These are phyloP conservation scores for Malurus splendens DNA, from an alignment of 2,797 vertebrate species.

Conservation along the genomic window DNA sequence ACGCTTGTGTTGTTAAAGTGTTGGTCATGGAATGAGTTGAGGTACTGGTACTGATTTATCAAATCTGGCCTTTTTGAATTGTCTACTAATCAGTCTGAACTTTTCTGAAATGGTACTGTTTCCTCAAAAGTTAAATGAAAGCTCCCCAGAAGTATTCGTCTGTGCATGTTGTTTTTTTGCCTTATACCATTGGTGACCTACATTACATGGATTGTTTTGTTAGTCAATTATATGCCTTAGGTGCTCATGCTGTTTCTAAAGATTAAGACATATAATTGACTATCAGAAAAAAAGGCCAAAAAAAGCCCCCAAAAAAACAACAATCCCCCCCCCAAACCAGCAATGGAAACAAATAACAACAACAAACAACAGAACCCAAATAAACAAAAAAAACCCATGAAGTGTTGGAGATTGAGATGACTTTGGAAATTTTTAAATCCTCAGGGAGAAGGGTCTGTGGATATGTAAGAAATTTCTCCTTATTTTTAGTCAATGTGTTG, in stretches of 20 bases:
- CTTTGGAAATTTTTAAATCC: neutral
- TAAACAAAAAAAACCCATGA: neutral
- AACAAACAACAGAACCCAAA: too few relatives aligned
- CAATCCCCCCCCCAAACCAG: too few relatives aligned
- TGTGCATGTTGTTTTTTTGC: neutral
- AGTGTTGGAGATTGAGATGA: neutral
- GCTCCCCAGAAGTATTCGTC: neutral
- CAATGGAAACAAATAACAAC: too few relatives aligned
- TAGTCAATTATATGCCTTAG: neutral
- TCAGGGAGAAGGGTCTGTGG: neutral
- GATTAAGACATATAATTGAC: too few relatives aligned
- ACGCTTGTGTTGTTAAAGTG: neutral
- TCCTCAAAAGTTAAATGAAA: neutral
- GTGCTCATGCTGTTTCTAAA: too few relatives aligned
- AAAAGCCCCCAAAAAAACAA: too few relatives aligned
- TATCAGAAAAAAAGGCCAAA: too few relatives aligned
- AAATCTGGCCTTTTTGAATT: neutral
- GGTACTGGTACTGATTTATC: neutral
- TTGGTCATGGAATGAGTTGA: neutral
- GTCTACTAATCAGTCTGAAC: neutral
- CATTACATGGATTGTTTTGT: neutral
- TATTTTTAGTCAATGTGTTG: neutral
- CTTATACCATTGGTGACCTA: neutral
- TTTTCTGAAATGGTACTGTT: slow-evolving; percentile 3
- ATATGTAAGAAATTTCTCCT: neutral